Base-by-base conservation (phyloP, 2,113 vertebrate genomes). In the Fukomys damarensis region DNA sequence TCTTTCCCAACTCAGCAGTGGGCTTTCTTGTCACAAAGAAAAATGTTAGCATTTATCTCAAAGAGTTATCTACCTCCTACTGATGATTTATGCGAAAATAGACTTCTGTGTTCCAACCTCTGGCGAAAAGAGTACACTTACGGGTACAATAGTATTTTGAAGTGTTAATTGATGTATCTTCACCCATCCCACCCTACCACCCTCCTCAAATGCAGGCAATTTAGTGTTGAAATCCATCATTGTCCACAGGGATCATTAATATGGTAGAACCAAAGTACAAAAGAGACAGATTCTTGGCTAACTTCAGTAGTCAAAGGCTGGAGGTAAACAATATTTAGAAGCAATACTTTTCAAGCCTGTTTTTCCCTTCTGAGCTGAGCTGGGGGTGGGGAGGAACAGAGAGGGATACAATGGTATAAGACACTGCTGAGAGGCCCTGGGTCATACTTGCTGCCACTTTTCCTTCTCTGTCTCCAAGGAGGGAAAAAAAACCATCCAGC, bases 21-120 rank as follows among this genome's bases (percentile, higher is more conserved):
- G 63, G 11, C 8, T 95, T 26, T 93, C 20, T 68, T 96, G 52
- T 95, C 52, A 85, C 56, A 95, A 89, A 91, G 56, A 80, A 92
- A 89, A 94, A 52, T 91, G 56, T 74, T 93, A 84, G 68, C 52
- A 66, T 93, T 95, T 90, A 56, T 82, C 52, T 91, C 16, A 94
- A 94, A 94, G 83, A 0, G 20, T 84, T 49, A 85, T 91, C 52
- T 90, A 85, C 79, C 66, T 95, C 83, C 79, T 77, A 38, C 92
- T 63, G 70, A 74, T 82, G 32, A 43, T 26, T 91, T 91, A 56
- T 84, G 70, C 80, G 86, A 87, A 93, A 88, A 94, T 49, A 65
- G 30, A 43, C 20, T 83, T 80, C 11, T 91, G 24, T 19, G 41
- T 59, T 88, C 79, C 72, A 49, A 77, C 59, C 59, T 83, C 54